Evolutionary conservation across 1,140 invertebrate species (phyloP).

Genomic region (Bombus terrestris): DNA sequence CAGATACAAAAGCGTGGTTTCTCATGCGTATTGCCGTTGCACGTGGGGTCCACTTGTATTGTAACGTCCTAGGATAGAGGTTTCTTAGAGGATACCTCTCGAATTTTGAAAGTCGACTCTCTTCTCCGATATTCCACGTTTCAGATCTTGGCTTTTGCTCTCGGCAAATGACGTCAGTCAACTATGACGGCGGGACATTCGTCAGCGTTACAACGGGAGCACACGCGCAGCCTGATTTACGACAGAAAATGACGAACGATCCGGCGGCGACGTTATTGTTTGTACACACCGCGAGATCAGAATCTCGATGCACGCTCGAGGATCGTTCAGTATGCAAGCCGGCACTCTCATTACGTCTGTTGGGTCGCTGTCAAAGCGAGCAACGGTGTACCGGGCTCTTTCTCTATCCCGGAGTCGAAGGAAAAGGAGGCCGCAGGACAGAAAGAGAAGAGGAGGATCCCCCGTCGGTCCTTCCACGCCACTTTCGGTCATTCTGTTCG

Average conservation of each 20-base stretch:
- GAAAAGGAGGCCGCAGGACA: neutral
- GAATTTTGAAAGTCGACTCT: neutral
- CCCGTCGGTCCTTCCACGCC: neutral
- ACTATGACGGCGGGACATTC: slow-evolving; percentile 20
- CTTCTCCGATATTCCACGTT: neutral
- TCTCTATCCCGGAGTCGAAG: neutral
- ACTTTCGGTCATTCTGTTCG: slow-evolving; percentile 41
- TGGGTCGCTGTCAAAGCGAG: slow-evolving; percentile 50
- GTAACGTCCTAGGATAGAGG: neutral
- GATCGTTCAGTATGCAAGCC: slow-evolving; percentile 55
- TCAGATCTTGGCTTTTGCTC: neutral
- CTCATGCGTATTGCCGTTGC: neutral
- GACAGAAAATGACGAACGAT: slow-evolving; percentile 51
- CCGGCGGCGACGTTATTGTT: slow-evolving; percentile 52
- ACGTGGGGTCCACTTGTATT: neutral
- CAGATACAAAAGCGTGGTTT: neutral
- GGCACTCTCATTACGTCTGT: slow-evolving; percentile 58
- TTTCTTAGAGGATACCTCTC: neutral
- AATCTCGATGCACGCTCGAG: slow-evolving; percentile 51
- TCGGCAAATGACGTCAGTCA: neutral
- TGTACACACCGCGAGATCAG: slow-evolving; percentile 53
- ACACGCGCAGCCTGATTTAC: slow-evolving; percentile 49
- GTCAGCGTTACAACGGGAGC: slow-evolving; percentile 20
- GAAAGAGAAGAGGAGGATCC: slow-evolving; percentile 21
- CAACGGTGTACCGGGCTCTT: neutral